Evolutionary conservation across 1,140 invertebrate genomes (phyloP).

Genomic region (Holcopasites calliopsidis): DNA sequence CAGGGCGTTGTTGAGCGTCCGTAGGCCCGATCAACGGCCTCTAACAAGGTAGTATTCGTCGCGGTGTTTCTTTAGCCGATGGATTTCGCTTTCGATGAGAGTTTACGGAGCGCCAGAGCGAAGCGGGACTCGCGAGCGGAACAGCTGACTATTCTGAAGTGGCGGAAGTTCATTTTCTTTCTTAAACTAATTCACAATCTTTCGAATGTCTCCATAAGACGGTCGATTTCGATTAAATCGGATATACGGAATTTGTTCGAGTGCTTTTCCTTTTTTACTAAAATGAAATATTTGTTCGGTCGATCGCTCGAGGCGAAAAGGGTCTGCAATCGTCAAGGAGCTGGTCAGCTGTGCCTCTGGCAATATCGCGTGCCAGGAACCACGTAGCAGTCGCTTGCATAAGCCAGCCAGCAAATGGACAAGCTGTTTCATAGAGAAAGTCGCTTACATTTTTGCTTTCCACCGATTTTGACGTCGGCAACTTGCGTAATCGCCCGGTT

Average conservation of each 20-base stretch:
- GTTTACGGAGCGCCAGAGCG: background rate
- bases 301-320: background rate
- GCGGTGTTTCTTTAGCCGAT: slow-evolving; percentile 1
- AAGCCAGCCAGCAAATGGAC: slow-evolving; percentile 68
- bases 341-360: slow-evolving; percentile 12
- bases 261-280: no score
- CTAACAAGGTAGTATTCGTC: background rate
- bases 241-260: no score
- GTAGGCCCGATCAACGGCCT: slow-evolving; percentile 1
- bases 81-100: slow-evolving; percentile 41
- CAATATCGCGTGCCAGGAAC: slow-evolving; percentile 57
- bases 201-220: no score
- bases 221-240: no score
- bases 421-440: slow-evolving; percentile 79
- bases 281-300: no score
- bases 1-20: background rate
- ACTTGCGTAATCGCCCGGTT: slow-evolving; percentile 63
- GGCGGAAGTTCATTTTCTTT: no score
- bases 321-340: background rate
- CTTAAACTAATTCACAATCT: no score
- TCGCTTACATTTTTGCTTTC: slow-evolving; percentile 77
- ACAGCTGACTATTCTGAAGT: no score
- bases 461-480: slow-evolving; percentile 66
- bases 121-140: background rate
- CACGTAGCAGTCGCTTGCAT: slow-evolving; percentile 71